These are phyloP conservation scores for Sinhomidia bicolor DNA, from an alignment of 2,888 invertebrate genomes.

Conservation along the genomic window DNA sequence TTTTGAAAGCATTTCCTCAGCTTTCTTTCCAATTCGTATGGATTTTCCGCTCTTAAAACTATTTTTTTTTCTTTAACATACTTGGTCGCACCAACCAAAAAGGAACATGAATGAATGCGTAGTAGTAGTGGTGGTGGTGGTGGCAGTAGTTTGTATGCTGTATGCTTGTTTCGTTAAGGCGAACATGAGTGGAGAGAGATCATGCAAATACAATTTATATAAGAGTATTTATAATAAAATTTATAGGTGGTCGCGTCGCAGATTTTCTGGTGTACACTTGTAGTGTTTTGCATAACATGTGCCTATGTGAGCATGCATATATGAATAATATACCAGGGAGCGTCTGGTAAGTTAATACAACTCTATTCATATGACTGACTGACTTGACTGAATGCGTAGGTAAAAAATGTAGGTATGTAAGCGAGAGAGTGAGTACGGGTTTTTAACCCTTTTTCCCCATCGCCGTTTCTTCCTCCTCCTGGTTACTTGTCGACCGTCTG, in stretches of 20 bases:
- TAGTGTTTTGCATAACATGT: background rate
- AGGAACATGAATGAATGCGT: background rate
- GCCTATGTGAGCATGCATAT: background rate
- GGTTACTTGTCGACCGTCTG: constrained; percentile 26
- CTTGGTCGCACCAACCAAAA: no score
- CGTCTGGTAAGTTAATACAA: background rate
- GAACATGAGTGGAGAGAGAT: background rate
- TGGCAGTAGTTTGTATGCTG: no score
- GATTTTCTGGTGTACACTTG: background rate
- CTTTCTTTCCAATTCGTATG: constrained; percentile 20
- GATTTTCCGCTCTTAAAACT: background rate
- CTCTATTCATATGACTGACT: constrained; percentile 23
- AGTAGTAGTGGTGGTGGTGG: no score
- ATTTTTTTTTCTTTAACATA: constrained; percentile 6
- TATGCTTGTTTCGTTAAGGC: background rate
- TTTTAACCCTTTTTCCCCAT: constrained; percentile 23
- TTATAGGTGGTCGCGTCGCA: no score
- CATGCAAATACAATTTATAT: constrained; percentile 25
- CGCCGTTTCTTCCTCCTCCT: constrained; percentile 1
- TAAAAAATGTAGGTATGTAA: no score
- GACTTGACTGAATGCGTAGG: background rate
- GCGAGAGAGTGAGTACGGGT: constrained; percentile 14
- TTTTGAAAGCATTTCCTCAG: background rate
- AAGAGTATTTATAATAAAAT: constrained; percentile 4
- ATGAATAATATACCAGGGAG: background rate